Base-by-base conservation (phyloP, 2,888 invertebrate species). In the Trimorus sp. region DNA sequence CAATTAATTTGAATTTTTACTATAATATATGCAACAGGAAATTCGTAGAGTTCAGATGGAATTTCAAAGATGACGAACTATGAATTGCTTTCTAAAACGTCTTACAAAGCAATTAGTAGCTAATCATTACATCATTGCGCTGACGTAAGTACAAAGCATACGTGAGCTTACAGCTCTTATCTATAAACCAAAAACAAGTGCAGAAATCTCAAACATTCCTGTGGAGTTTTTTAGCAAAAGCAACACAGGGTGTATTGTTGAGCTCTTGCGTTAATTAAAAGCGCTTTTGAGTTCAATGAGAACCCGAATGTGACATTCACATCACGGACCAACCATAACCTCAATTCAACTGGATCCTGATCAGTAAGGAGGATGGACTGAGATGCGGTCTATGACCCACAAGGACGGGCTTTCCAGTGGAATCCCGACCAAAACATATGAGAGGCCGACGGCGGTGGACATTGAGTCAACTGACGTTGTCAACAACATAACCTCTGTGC, bases 351-450 rank as follows among this genome's bases (percentile, higher is more conserved):
- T n/a, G 45, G n/a, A 45, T 45, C 9, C n/a, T 4, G 6, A 45
- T 12, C 45, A 45, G n/a, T n/a, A 45, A 9, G 1, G 45, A 45
- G 45, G 45, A n/a, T 45, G 45, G 45, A 45, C 45, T 45, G 45
- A 45, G 45, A 45, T 26, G 45, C 45, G n/a, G 45, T 45, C 45
- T n/a, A 9, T 45, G 45, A 45, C 45, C 45, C 26, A 45, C 45
- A 9, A 45, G n/a, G n/a, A 45, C 45, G 45, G n/a, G 45, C n/a
- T 45, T 45, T 45, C 45, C n/a, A n/a, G 45, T 45, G 45, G 45
- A 45, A 12, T n/a, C 45, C 45, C 45, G 45, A 45, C 45, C 9
- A 6, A 9, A 45, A 45, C 9, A 3, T 45, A 12, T n/a, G 45
- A 45, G 45, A 12, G n/a, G n/a, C 45, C 26, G 45, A 45, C 45